These are phyloP conservation scores for Drosophila fuyamai DNA, from an alignment of 1,140 invertebrate species.

Conservation along the genomic window DNA sequence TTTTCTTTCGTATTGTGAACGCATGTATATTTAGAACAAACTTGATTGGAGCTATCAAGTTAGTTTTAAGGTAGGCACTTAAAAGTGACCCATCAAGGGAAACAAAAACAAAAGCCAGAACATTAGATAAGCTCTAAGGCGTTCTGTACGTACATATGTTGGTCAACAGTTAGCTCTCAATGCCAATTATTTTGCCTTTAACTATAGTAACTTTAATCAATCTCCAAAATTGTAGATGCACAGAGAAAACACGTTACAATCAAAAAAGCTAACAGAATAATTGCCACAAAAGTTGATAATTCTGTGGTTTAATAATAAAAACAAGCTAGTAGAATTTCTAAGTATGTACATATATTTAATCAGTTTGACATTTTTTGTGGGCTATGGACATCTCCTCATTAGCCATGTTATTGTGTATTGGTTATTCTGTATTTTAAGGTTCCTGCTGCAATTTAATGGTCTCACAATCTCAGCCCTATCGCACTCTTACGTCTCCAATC, in stretches of 20 bases:
- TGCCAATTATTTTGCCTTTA: not conserved
- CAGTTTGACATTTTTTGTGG: not conserved
- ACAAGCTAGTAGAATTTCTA: too few species aligned
- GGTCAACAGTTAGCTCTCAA: conserved; percentile 2
- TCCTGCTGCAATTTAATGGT: conserved; percentile 32
- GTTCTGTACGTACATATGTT: not conserved
- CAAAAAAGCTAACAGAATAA: too few species aligned
- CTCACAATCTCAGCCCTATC: conserved; percentile 5
- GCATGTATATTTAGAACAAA: not conserved
- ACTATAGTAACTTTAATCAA: not conserved
- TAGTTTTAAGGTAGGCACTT: not conserved
- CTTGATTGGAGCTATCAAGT: conserved; percentile 1
- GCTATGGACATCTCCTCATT: not conserved
- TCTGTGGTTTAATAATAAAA: too few species aligned
- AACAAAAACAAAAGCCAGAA: conserved; percentile 6
- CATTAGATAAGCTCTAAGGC: conserved; percentile 11
- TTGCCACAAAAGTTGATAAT: too few species aligned
- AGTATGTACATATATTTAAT: too few species aligned
- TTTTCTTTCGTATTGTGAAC: too few species aligned
- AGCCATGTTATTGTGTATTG: conserved; percentile 5
- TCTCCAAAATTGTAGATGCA: too few species aligned
- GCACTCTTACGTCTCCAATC: not conserved
- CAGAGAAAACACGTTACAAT: too few species aligned
- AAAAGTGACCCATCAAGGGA: not conserved
- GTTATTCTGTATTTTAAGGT: conserved; percentile 9